A percentile compares a stretch with the other conserved stretches of the same genome.
phyloP scores from a whole-genome alignment of 2,888 invertebrate species.

The Theretra japonica region DNA sequence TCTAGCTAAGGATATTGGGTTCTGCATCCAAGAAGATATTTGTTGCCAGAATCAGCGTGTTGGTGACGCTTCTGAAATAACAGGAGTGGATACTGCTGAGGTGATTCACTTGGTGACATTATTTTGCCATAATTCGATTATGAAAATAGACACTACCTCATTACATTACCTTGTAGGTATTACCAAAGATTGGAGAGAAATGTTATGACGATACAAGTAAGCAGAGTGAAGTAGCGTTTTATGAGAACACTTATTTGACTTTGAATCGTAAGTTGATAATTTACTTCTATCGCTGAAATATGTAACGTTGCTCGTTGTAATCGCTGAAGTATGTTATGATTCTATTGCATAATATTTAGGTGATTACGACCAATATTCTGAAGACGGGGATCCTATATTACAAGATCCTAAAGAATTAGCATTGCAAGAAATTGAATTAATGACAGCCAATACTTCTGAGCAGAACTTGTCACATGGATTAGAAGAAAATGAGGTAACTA shows the following conservation, averaged over 20 bases:
- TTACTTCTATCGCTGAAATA: neutral
- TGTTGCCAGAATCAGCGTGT: neutral
- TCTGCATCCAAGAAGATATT: neutral
- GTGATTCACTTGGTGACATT: neutral
- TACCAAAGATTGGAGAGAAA: constrained; percentile 30
- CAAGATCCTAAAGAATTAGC: constrained; percentile 68
- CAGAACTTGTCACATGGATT: constrained; percentile 42
- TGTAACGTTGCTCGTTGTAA: no score
- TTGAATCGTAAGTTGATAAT: constrained; percentile 65
- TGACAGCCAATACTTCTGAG: constrained; percentile 57
- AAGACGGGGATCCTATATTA: constrained; percentile 62
- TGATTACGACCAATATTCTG: constrained; percentile 74
- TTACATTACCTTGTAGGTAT: neutral
- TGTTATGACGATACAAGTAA: constrained; percentile 36
- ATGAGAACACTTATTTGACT: constrained; percentile 65
- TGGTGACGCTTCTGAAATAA: neutral
- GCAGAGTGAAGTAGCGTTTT: constrained; percentile 50
- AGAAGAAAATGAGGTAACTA: constrained; percentile 36
- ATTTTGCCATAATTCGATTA: neutral
- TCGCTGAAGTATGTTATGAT: neutral
- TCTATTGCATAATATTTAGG: constrained; percentile 50
- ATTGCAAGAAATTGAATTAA: constrained; percentile 71
- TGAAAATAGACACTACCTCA: neutral
- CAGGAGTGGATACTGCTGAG: neutral
- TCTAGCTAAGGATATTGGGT: constrained; percentile 35